A percentile compares a stretch with the other conserved stretches of the same genome.
Conservation (phyloP, 2,797 vertebrate genomes). For the Numenius phaeopus region DNA sequence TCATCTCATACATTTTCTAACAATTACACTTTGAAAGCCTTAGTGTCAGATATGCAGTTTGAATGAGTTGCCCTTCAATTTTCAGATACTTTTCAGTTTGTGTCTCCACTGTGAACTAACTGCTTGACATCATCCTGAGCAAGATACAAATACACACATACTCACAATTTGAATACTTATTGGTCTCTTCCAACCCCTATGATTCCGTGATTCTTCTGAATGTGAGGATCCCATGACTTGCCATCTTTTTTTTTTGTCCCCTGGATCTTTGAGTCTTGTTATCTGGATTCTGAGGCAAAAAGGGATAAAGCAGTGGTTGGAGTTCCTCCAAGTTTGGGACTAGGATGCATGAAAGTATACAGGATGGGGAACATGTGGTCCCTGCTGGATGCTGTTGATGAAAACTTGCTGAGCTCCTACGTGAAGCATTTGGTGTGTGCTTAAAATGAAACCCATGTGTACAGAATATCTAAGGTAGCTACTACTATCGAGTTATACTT, state of each 20-base stretch:
- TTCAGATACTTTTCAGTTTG: not conserved
- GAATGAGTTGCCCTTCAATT: not conserved
- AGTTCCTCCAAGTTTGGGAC: not conserved
- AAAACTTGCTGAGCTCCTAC: not conserved
- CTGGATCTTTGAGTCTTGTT: not conserved
- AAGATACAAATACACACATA: not conserved
- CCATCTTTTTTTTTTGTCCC: not conserved
- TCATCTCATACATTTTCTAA: not conserved
- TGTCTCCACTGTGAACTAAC: not conserved
- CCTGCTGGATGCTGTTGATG: not conserved
- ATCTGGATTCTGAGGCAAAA: not conserved
- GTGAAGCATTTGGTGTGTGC: not conserved
- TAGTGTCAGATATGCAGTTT: not conserved
- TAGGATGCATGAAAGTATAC: not conserved
- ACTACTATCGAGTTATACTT: not conserved
- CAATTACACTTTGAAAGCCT: not conserved
- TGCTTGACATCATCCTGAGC: not conserved
- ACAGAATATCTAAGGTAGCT: not conserved
- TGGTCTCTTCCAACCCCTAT: not conserved
- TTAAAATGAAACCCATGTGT: not conserved
- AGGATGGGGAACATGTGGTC: not conserved
- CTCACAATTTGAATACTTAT: not conserved
- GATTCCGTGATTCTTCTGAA: not conserved
- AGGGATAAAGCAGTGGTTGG: not conserved
- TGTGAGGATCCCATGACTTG: not conserved